Evolutionary conservation across 2,888 invertebrate species (phyloP), one percentile per base, ranked within the genome.

Genomic region (Nymphalis c-album): DNA sequence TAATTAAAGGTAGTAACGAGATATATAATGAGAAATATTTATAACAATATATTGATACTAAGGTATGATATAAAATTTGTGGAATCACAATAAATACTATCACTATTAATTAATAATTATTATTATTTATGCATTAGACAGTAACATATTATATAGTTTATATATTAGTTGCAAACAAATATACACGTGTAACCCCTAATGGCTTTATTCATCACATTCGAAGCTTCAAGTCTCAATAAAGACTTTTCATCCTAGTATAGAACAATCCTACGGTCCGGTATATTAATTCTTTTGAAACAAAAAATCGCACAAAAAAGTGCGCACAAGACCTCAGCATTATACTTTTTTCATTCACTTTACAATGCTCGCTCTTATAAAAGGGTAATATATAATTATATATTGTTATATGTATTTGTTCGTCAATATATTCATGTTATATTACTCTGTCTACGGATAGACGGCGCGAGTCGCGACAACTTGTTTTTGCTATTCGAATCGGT

Each of bases 351-450:
- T 31, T 31, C 53, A 69, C 65, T 69, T 65, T 69, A 69, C 69
- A 20, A 20, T 45, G 63, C 48, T 46, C 20, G 47, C 53, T 58
- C 50, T 58, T 65, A 59, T 65, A 55, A 65, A 64, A 46, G 69
- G 35, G 55, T 69, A 65, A 69, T 60, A 69, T 63, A 69, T 63
- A 40, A 59, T 60, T 63, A 69, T 63, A 40, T 62, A 66, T 55
- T 65, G 61, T 69, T 62, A 61, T 69, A 64, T 61, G 61, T 62
- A 35, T 59, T 53, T 57, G 61, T 31, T 40, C 53, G 55, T 57
- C 60, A 47, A 50, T 35, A 18, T 57, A 57, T 57, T 18, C 18
- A 17, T 40, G 40, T 57, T 26, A 40, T 64, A 63, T 67, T 62
- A 31, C 67, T 71, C 67, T 58, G 69, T 67, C 51, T 50, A 58